Evolutionary conservation across 2,797 vertebrate species (phyloP).

Genomic region (Halcyon leucocephala): DNA sequence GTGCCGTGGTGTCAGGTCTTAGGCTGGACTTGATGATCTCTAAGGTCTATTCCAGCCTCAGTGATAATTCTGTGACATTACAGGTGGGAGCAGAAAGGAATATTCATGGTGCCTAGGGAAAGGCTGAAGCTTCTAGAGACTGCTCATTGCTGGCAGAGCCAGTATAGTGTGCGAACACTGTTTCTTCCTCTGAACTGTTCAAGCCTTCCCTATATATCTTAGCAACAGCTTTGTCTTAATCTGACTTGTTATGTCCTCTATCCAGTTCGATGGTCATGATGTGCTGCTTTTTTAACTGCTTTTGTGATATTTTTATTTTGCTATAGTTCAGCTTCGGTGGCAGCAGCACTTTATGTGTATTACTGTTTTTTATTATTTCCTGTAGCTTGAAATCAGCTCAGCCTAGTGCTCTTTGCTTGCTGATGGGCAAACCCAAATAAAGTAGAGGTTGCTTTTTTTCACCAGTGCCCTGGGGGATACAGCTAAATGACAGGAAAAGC

Average conservation of each 20-base stretch:
- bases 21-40: too few species aligned
- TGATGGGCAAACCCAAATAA: background rate
- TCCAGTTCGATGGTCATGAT: background rate
- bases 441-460: background rate
- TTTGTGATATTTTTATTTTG: background rate
- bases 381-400: background rate
- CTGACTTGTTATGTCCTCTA: background rate
- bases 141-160: background rate
- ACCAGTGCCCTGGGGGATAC: background rate
- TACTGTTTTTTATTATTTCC: background rate
- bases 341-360: background rate
- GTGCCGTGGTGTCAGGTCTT: too few species aligned
- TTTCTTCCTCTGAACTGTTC: background rate
- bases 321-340: background rate
- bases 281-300: background rate
- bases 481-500: conserved; percentile 5
- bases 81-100: background rate
- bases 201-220: background rate
- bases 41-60: too few species aligned
- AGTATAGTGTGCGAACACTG: background rate
- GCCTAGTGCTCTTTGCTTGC: background rate
- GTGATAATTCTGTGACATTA: too few species aligned
- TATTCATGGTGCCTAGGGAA: background rate
- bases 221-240: background rate
- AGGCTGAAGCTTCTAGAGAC: background rate